A percentile compares a stretch with the other conserved stretches of the same genome.
Evolutionary conservation across 2,113 vertebrate species (phyloP).

Genomic region (Prolemur simus): DNA sequence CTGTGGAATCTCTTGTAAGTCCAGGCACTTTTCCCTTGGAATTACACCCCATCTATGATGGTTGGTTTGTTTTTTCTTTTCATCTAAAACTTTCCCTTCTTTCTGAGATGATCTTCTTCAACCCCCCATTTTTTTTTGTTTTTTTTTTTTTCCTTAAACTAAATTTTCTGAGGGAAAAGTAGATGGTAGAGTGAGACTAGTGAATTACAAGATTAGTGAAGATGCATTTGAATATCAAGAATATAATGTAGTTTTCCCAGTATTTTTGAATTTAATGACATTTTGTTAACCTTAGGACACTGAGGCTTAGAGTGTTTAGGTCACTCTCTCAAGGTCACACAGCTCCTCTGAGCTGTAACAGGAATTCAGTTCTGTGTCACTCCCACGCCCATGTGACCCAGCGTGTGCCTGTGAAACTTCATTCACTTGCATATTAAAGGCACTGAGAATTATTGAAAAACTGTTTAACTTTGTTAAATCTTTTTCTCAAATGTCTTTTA

Average conservation of each 20-base stretch:
- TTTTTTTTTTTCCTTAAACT: too few relatives aligned
- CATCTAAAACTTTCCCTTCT: too few relatives aligned
- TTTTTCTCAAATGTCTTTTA: slow-evolving; percentile 7
- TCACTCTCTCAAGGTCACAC: background rate
- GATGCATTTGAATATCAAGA: background rate
- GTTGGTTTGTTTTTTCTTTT: too few relatives aligned
- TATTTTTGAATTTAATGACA: background rate
- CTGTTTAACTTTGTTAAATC: background rate
- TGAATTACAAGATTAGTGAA: background rate
- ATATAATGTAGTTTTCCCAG: background rate
- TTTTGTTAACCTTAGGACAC: background rate
- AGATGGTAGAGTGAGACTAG: background rate
- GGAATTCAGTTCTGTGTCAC: background rate
- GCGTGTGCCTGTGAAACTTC: background rate
- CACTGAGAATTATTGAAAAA: background rate
- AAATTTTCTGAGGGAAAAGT: background rate
- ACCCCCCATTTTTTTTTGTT: too few relatives aligned
- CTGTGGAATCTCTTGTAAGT: too few relatives aligned
- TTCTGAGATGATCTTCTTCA: too few relatives aligned
- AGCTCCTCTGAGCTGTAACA: background rate
- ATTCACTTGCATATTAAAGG: background rate
- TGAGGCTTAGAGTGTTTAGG: background rate
- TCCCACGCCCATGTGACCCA: background rate
- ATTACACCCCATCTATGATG: too few relatives aligned
- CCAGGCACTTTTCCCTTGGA: too few relatives aligned